phyloP scores from a whole-genome alignment of 2,888 invertebrate genomes.

The Fragum sueziense region DNA sequence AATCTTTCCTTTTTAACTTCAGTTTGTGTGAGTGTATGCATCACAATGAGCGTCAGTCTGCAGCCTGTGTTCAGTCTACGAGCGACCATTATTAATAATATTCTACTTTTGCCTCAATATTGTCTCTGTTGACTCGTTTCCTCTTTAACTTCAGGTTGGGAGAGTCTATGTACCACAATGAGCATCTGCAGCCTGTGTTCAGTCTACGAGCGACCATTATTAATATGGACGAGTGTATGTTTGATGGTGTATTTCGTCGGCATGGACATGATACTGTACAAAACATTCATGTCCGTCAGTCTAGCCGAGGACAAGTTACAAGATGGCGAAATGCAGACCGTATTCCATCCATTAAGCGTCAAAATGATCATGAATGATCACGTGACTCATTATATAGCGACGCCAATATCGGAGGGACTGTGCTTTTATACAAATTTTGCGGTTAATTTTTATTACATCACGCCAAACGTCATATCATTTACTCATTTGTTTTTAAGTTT shows the following conservation, averaged over 20 bases:
- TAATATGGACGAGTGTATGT: not conserved
- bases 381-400: conserved; percentile 91
- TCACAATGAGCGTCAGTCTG: not conserved
- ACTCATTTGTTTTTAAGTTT: conserved; percentile 90
- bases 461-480: conserved; percentile 92
- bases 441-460: conserved; percentile 85
- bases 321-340: conserved; percentile 57
- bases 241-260: conserved; percentile 59
- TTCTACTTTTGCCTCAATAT: no score
- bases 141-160: not conserved
- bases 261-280: conserved; percentile 69
- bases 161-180: not conserved
- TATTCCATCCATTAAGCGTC: conserved; percentile 86
- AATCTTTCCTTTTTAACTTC: not conserved
- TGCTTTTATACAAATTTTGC: conserved; percentile 87
- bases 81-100: conserved; percentile 13
- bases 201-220: conserved; percentile 4
- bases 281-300: conserved; percentile 60
- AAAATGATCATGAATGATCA: conserved; percentile 93
- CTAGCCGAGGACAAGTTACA: conserved; percentile 50
- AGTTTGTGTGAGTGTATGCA: not conserved
- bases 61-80: not conserved
- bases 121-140: no score
- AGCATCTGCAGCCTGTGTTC: not conserved
- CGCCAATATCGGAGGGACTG: conserved; percentile 89